These are phyloP conservation scores for Sylvietta virens DNA, from an alignment of 2,113 vertebrate genomes.

Conservation along the genomic window DNA sequence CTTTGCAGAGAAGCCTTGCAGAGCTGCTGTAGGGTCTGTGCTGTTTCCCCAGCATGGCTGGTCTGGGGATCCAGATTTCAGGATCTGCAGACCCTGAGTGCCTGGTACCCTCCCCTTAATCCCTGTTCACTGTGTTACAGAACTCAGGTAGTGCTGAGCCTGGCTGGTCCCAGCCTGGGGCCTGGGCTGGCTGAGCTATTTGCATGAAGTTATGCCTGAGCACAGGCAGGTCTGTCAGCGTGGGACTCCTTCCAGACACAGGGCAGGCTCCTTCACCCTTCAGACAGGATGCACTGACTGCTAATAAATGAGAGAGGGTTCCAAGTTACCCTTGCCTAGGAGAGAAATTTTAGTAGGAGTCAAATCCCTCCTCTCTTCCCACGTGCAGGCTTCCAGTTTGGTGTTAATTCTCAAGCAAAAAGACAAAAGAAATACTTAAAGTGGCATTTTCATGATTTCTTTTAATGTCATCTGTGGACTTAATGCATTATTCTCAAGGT, in stretches of 20 bases:
- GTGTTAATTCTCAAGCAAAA: not conserved
- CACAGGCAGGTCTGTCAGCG: not conserved
- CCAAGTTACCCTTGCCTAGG: not conserved
- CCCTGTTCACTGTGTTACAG: fast-evolving
- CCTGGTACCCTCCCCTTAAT: not conserved
- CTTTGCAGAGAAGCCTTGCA: not conserved
- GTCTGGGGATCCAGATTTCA: not conserved
- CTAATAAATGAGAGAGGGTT: not conserved
- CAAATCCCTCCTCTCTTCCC: not conserved
- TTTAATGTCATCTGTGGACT: not conserved
- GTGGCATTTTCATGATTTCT: not conserved
- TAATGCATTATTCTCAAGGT: not conserved
- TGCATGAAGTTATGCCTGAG: fast-evolving
- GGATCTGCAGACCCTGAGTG: not conserved
- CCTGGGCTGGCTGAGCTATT: fast-evolving
- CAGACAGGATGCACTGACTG: not conserved
- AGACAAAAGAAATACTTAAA: not conserved
- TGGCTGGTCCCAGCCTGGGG: not conserved
- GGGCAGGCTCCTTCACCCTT: not conserved
- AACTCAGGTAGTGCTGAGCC: not conserved
- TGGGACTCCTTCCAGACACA: not conserved
- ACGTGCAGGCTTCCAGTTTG: not conserved
- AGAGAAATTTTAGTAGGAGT: not conserved
- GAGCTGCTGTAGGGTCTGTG: not conserved
- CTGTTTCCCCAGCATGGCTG: fast-evolving